These are phyloP conservation scores for Perccottus glenii DNA, from an alignment of 2,113 vertebrate species.

Conservation along the genomic window DNA sequence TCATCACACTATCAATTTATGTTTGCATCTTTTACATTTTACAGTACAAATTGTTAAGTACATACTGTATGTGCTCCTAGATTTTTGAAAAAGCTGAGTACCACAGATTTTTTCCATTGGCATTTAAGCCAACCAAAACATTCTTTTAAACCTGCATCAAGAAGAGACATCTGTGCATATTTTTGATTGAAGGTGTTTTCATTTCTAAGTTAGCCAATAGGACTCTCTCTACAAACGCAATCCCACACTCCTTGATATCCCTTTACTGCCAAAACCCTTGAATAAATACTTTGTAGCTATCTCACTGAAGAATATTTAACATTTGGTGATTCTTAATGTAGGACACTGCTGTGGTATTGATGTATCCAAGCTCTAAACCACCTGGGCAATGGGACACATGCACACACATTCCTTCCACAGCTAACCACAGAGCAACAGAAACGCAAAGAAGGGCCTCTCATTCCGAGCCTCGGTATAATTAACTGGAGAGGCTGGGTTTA, in stretches of 20 bases:
- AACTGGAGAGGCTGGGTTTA: slow-evolving; percentile 79
- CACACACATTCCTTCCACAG: slow-evolving; percentile 19
- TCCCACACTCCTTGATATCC: slow-evolving; percentile 21
- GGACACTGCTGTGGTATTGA: slow-evolving; percentile 33
- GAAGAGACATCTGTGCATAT: slow-evolving; percentile 32
- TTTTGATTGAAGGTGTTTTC: slow-evolving; percentile 63
- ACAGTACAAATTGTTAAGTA: too few species aligned
- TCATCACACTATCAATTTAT: neutral
- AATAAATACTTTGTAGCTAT: slow-evolving; percentile 55
- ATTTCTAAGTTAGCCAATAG: slow-evolving; percentile 28
- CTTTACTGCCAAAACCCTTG: slow-evolving; percentile 26
- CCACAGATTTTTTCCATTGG: slow-evolving; percentile 25
- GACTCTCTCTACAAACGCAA: slow-evolving; percentile 5
- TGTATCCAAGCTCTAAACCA: slow-evolving; percentile 36
- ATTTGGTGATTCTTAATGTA: slow-evolving; percentile 36
- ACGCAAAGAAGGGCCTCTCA: slow-evolving; percentile 68
- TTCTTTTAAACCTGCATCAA: slow-evolving; percentile 20
- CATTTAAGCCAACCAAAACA: slow-evolving; percentile 20
- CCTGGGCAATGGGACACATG: slow-evolving; percentile 11
- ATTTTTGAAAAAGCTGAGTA: slow-evolving; percentile 17
- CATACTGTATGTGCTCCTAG: too few species aligned
- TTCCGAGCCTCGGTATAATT: slow-evolving; percentile 76
- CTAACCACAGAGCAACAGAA: slow-evolving; percentile 44
- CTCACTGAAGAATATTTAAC: slow-evolving; percentile 39
- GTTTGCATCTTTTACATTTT: too few species aligned